Evolutionary conservation across 2,797 vertebrate genomes (phyloP).

Genomic region (Eurystomus glaucurus): DNA sequence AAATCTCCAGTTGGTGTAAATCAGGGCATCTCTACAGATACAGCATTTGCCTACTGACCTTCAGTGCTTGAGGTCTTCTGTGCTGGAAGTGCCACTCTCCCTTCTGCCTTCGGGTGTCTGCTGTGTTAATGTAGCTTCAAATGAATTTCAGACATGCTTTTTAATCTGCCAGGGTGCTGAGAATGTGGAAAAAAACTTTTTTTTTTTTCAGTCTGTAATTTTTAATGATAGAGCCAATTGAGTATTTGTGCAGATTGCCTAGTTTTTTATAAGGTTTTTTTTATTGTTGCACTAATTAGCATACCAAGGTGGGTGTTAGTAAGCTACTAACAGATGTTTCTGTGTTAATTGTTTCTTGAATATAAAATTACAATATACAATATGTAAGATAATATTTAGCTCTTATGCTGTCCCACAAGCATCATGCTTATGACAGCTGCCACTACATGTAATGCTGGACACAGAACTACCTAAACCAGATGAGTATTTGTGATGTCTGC

Average conservation of each 20-base stretch:
- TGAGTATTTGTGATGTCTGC: neutral
- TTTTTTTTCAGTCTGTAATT: neutral
- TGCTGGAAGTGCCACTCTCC: neutral
- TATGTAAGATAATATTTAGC: neutral
- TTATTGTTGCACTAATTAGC: neutral
- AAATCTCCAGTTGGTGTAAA: neutral
- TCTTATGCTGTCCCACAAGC: neutral
- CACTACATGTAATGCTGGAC: accelerated
- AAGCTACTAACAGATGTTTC: neutral
- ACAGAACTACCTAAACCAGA: neutral
- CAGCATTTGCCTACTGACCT: neutral
- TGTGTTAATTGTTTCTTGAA: neutral
- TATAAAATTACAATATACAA: neutral
- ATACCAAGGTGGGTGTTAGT: neutral
- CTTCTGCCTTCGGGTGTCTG: neutral
- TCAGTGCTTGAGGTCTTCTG: accelerated
- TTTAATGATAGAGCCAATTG: neutral
- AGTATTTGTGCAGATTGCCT: neutral
- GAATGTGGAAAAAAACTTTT: accelerated
- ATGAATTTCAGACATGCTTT: neutral
- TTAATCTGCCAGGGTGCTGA: neutral
- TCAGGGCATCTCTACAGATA: neutral
- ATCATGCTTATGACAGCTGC: neutral
- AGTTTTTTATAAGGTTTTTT: neutral
- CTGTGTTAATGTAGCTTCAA: neutral